Evolutionary conservation across 2,888 invertebrate species (phyloP).

Genomic region (Periphyllus acericola): DNA sequence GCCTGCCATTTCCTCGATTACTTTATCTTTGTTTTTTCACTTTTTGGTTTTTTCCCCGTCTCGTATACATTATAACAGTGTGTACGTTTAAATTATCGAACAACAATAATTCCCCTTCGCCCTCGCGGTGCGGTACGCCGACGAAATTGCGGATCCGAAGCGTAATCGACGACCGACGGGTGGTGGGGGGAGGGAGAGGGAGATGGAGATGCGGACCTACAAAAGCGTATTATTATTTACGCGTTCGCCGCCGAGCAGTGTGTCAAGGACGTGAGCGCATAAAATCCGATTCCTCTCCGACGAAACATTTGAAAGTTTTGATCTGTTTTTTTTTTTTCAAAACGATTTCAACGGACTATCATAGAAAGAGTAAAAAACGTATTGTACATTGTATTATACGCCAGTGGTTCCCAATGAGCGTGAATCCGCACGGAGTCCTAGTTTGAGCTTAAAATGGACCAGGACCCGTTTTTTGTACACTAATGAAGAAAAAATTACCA

Average conservation of each 20-base stretch:
- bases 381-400: too few species aligned
- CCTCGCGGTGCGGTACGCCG: neutral
- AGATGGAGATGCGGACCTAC: too few species aligned
- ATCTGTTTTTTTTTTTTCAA: neutral
- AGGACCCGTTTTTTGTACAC: too few species aligned
- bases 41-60: too few species aligned
- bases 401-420: too few species aligned
- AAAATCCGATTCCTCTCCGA: neutral
- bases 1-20: neutral
- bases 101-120: neutral
- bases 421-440: too few species aligned
- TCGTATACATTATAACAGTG: too few species aligned
- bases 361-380: too few species aligned
- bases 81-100: too few species aligned
- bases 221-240: neutral
- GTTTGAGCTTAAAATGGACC: too few species aligned
- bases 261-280: conserved; percentile 1
- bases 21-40: neutral
- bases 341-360: neutral
- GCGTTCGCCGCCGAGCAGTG: neutral
- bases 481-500: too few species aligned
- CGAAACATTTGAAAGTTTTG: neutral
- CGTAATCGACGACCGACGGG: conserved; percentile 54
- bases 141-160: conserved; percentile 63
- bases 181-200: too few species aligned